Percentiles rank a stretch among this genome's conserved stretches.
Conservation (phyloP, 2,797 vertebrate genomes). For the Hipposideros larvatus region DNA sequence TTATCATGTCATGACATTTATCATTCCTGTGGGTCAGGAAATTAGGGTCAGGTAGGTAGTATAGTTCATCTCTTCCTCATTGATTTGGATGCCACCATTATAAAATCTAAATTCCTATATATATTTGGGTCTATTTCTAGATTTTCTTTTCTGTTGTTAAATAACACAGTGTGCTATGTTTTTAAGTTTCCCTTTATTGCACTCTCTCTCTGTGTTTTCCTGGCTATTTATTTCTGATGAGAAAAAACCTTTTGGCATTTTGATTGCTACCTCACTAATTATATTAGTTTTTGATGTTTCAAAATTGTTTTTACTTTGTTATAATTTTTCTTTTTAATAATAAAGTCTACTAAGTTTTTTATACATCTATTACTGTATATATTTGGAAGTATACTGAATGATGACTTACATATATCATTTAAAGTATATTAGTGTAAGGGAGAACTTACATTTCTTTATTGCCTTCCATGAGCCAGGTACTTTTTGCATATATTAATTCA, state of each 20-base stretch:
- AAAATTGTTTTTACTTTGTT: background rate
- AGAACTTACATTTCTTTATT: conserved; percentile 30
- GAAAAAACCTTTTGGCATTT: background rate
- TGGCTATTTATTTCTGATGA: background rate
- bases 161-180: background rate
- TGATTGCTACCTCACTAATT: background rate
- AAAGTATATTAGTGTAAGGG: background rate
- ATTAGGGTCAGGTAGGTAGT: conserved; percentile 18
- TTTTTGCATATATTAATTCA: conserved; percentile 49
- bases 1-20: background rate
- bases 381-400: conserved; percentile 10
- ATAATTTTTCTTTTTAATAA: background rate
- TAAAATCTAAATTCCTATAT: conserved; percentile 42
- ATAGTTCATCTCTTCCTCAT: conserved; percentile 12
- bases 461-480: background rate
- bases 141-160: background rate
- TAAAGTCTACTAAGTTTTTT: background rate
- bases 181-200: conserved; percentile 4
- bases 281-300: conserved; percentile 15
- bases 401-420: background rate
- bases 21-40: background rate
- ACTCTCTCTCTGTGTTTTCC: background rate
- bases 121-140: conserved; percentile 8
- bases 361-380: background rate
- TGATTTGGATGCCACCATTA: conserved; percentile 27